phyloP scores from a whole-genome alignment of 2,888 invertebrate genomes.

The Lamproptera curius region DNA sequence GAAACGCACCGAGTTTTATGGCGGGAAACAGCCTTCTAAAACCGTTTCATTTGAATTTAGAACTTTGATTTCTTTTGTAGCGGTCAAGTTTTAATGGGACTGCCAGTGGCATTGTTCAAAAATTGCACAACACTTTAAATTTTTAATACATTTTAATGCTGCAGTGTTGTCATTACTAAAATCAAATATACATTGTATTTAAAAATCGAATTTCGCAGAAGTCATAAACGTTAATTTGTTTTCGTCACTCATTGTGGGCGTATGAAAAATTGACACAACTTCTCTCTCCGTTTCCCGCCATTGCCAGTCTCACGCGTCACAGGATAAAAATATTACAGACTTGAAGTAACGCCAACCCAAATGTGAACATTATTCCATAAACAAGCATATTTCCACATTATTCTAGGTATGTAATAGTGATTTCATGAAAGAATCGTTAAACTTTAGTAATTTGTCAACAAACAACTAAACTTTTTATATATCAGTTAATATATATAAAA shows the following conservation, averaged over 20 bases:
- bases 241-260: slow-evolving; percentile 19
- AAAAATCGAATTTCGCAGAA: neutral
- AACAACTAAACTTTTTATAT: neutral
- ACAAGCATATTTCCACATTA: slow-evolving; percentile 22
- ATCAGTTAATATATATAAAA: neutral
- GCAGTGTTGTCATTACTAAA: neutral
- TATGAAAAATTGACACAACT: slow-evolving; percentile 26
- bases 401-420: slow-evolving; percentile 24
- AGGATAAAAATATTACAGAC: slow-evolving; percentile 36
- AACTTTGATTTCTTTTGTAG: neutral
- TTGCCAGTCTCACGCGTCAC: slow-evolving; percentile 29
- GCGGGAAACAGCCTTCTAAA: slow-evolving; percentile 21
- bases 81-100: neutral
- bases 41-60: neutral
- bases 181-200: neutral
- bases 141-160: neutral
- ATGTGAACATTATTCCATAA: slow-evolving; percentile 39
- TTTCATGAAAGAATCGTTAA: neutral
- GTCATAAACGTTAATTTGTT: slow-evolving; percentile 5
- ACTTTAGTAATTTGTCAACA: neutral
- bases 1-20: slow-evolving; percentile 20
- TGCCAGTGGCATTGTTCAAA: neutral
- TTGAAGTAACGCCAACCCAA: slow-evolving; percentile 49
- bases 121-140: neutral
- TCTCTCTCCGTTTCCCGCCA: slow-evolving; percentile 35